Evolutionary conservation across 2,797 vertebrate genomes (phyloP), one percentile per base, ranked within the genome.

Genomic region (Xenopus petersii): DNA sequence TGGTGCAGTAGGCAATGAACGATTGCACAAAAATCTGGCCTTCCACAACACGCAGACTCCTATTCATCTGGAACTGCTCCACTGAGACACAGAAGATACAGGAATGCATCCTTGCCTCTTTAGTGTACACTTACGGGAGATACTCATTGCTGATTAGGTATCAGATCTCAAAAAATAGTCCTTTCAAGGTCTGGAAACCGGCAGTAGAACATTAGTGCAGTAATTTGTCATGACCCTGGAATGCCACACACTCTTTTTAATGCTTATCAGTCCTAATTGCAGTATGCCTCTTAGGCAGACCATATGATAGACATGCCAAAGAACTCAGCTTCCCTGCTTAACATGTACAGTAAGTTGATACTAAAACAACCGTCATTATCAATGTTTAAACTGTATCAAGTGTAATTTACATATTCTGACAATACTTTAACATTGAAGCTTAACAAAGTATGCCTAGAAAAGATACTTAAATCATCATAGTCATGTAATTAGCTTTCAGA

Each of bases 161-260:
- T 74, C 71, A 46, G 15, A 70, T 79, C 71, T 79, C 71, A 70
- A 65, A 79, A 72, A 74, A 70, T 74, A 33, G 54, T 60, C 67
- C 62, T 70, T 79, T 70, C 77, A 79, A 70, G 71, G 67, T 47
- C 71, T 74, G 49, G 55, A 70, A 68, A 42, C 46, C 61, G 62
- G 77, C 71, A 66, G 67, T 54, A 60, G 67, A 70, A 70, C 77
- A 74, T 79, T 79, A 79, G 62, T 70, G 77, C 62, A 73, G 76
- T 70, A 61, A 79, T 79, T 74, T 70, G 77, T 74, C 60, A 47
- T 74, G 71, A 79, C 71, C 77, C 67, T 74, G 77, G 71, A 74
- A 70, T 79, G 71, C 71, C 76, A 74, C 47, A 74, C 47, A 70
- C 55, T 60, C 68, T 33, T 63, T 66, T 70, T 66, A 71, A 21